Evolutionary conservation across 1,140 invertebrate genomes (phyloP), one percentile per base, ranked within the genome.

Genomic region (Pararge aegeria): DNA sequence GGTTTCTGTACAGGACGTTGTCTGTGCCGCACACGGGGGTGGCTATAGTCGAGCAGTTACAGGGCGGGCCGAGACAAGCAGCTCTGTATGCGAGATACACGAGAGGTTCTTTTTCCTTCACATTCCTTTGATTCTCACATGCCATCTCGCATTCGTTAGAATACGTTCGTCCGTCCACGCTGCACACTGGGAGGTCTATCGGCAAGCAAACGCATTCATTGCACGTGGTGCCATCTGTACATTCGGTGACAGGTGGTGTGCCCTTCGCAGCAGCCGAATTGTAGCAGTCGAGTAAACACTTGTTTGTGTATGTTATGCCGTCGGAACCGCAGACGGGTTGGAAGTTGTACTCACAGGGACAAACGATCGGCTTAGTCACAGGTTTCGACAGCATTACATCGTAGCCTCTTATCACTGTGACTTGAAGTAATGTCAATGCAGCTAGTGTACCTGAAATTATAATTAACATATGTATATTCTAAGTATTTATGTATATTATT

Each of bases 161-260:
- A 24, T 80, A 83, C 0, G 73, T 83, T 18, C 54, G 10, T 0
- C 71, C 71, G 38, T 79, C 72, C 9, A 69, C 19, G 2, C 73
- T 75, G 50, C 80, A 83, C 1, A 83, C 77, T 4, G 78, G 80
- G 7, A 68, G 12, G 80, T 95, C 95, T 80, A 96, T 94, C 13
- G 93, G 91, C 51, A 68, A 66, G 51, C 75, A 78, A 16, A 55
- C 56, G 16, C 68, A 75, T 15, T 38, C 55, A 6, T n/a, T 52
- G 29, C 75, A 78, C 44, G 71, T 53, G 1, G 19, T 5, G 1
- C 52, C 46, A 16, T 64, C 34, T 34, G 68, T 15, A 6, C 21
- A 30, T 29, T 48, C 37, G 0, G 7, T n/a, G 0, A 75, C 42
- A 16, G 55, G 34, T 3, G 37, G 12, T 15, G 38, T 27, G 0